Conservation (phyloP, 2,113 vertebrate genomes). For the Tachycineta bicolor region DNA sequence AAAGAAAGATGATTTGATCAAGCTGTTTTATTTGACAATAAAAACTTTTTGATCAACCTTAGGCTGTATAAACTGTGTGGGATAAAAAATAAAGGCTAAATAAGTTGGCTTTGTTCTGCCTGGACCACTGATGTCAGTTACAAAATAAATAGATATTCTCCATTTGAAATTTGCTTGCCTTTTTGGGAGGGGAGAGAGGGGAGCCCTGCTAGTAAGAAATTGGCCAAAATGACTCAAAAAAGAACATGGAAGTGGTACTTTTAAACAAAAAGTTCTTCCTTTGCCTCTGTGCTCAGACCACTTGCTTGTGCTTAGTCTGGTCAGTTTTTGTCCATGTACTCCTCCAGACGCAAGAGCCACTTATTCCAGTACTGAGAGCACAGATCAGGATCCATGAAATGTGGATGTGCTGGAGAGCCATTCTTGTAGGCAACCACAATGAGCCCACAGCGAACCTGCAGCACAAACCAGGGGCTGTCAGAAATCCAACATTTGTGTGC, state of each 20-base stretch:
- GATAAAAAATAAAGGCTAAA: neutral
- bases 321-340: slow-evolving; percentile 76
- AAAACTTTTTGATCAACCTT: neutral
- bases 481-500: neutral
- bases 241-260: neutral
- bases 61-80: neutral
- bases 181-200: neutral
- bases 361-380: slow-evolving; percentile 87
- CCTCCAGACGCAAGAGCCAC: slow-evolving; percentile 89
- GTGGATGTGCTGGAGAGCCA: slow-evolving; percentile 87
- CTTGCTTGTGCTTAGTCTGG: neutral
- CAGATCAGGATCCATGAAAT: slow-evolving; percentile 80
- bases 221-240: neutral
- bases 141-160: neutral
- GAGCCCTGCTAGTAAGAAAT: neutral
- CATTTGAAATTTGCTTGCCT: fast-evolving
- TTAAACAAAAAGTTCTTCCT: neutral
- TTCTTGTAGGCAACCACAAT: slow-evolving; percentile 95
- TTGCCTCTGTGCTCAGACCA: neutral
- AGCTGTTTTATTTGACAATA: neutral
- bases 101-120: neutral
- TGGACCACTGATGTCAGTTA: neutral
- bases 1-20: neutral
- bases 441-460: slow-evolving; percentile 88
- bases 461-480: neutral